These are phyloP conservation scores for Sepioteuthis lessoniana DNA, from an alignment of 2,888 invertebrate genomes.

Conservation along the genomic window DNA sequence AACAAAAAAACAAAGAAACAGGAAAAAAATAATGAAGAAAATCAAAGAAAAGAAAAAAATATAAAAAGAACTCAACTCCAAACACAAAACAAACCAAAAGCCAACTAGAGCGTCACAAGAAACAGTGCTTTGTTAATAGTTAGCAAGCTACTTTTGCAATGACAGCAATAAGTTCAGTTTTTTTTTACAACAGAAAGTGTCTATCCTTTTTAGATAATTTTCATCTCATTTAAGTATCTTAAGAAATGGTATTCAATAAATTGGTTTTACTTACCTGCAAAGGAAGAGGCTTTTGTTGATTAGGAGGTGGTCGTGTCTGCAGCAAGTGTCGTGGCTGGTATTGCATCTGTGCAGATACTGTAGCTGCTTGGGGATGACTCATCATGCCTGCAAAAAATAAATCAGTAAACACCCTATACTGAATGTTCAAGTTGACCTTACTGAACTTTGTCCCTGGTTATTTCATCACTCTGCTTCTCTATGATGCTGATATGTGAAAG, in stretches of 20 bases:
- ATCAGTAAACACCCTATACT: constrained; percentile 34
- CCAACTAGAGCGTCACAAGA: no score
- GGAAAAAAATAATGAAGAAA: no score
- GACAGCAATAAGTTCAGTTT: no score
- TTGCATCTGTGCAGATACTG: constrained; percentile 36
- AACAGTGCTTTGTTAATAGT: no score
- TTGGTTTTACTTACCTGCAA: constrained; percentile 33
- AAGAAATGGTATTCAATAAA: background rate
- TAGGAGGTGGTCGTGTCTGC: background rate
- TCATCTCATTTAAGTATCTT: no score
- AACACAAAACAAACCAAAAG: no score
- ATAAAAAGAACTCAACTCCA: no score
- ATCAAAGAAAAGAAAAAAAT: no score
- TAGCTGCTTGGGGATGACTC: background rate
- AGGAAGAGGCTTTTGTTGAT: constrained; percentile 13
- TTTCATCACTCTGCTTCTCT: background rate
- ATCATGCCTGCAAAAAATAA: constrained; percentile 40
- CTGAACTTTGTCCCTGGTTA: background rate
- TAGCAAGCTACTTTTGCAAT: no score
- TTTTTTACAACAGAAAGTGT: no score
- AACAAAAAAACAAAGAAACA: no score
- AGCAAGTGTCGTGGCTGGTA: background rate
- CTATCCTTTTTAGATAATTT: no score
- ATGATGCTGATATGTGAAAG: background rate
- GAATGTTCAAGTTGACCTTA: background rate